Conservation (phyloP, 1,140 invertebrate species). For the Pseudoatta argentina region DNA sequence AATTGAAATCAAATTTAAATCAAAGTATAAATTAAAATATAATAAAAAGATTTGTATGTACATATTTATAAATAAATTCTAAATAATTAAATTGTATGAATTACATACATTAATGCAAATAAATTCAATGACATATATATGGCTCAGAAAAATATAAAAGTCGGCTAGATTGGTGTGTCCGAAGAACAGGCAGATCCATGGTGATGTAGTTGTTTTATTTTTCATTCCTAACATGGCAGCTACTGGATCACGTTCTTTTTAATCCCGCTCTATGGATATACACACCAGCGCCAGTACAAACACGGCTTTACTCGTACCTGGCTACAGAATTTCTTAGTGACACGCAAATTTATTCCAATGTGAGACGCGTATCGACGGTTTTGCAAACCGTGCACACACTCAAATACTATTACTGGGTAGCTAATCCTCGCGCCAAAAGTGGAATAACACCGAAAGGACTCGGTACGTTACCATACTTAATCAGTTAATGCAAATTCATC, state of each 20-base stretch:
- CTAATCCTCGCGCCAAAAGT: constrained; percentile 97
- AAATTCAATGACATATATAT: constrained; percentile 7
- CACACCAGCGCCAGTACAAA: constrained; percentile 98
- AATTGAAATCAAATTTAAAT: neutral
- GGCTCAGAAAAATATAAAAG: constrained; percentile 76
- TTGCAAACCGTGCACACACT: constrained; percentile 99
- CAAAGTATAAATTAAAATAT: neutral
- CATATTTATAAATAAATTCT: neutral
- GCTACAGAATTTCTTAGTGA: constrained; percentile 99
- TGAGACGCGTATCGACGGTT: constrained; percentile 98
- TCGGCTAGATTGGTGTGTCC: constrained; percentile 87
- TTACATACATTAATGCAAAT: constrained; percentile 12
- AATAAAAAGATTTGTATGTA: neutral
- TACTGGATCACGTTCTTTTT: constrained; percentile 99
- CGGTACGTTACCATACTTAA: constrained; percentile 88
- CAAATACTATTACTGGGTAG: constrained; percentile 99
- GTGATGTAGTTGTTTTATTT: constrained; percentile 92
- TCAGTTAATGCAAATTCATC: neutral
- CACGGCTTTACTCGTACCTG: constrained; percentile 97
- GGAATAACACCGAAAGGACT: constrained; percentile 97
- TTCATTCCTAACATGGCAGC: constrained; percentile 94
- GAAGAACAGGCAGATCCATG: constrained; percentile 88
- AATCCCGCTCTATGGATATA: constrained; percentile 99
- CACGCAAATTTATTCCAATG: constrained; percentile 98
- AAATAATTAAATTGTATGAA: neutral